Conservation (phyloP, 2,113 vertebrate genomes). For the Pelvicachromis taeniatus region DNA sequence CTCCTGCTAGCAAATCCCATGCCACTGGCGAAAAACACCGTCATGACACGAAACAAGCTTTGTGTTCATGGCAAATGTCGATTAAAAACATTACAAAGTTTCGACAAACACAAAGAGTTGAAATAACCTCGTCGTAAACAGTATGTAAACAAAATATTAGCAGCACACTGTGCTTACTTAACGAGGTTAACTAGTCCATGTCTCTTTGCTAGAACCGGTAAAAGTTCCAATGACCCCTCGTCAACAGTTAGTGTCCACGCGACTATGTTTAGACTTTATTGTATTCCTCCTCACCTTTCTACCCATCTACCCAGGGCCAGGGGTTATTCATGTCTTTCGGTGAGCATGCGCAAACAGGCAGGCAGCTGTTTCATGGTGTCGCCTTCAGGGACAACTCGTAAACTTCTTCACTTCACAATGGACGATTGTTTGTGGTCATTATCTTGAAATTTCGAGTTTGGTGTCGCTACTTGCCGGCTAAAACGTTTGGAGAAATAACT, state of each 20-base stretch:
- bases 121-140: background rate
- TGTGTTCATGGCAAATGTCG: background rate
- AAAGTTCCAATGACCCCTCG: background rate
- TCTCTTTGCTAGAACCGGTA: background rate
- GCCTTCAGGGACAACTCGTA: slow-evolving; percentile 41
- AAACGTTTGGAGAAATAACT: background rate
- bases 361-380: background rate
- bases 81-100: background rate
- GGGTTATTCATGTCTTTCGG: slow-evolving; percentile 10
- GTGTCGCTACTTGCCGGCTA: no score
- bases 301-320: background rate
- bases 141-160: background rate
- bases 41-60: slow-evolving; percentile 42
- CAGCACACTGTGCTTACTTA: background rate
- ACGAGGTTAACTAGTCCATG: background rate
- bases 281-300: slow-evolving; percentile 35
- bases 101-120: background rate
- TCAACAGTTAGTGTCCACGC: background rate
- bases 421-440: background rate
- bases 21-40: slow-evolving; percentile 31
- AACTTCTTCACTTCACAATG: background rate
- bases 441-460: background rate
- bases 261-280: slow-evolving; percentile 6
- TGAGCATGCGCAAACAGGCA: slow-evolving; percentile 52
- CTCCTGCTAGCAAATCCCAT: slow-evolving; percentile 65